Conservation (phyloP, 2,113 vertebrate species). For the Syrrhaptes paradoxus region DNA sequence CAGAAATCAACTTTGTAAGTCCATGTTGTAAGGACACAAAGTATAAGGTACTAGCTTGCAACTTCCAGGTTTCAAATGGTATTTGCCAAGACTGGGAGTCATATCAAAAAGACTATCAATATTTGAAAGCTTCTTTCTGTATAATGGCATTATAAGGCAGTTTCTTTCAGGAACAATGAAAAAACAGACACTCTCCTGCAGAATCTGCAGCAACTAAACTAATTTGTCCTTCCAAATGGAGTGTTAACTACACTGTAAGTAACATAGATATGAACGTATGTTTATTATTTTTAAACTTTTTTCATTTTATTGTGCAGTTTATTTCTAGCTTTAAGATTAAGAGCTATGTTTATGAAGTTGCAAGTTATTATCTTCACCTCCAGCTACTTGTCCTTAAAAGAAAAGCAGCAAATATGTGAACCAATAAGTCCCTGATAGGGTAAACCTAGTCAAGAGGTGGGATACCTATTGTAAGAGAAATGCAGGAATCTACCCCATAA, state of each 20-base stretch:
- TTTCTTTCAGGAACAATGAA: neutral
- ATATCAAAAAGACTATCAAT: neutral
- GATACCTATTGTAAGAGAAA: neutral
- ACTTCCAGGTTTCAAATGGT: neutral
- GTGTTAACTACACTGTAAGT: neutral
- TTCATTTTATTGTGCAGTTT: neutral
- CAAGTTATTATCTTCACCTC: neutral
- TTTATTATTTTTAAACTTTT: neutral
- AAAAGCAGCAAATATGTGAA: neutral
- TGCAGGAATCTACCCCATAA: neutral
- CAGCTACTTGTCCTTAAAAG: neutral
- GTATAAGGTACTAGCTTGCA: neutral
- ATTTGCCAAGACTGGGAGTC: neutral
- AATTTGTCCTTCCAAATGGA: neutral
- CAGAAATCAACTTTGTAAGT: neutral
- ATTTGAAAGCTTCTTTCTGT: neutral
- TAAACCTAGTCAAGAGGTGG: neutral
- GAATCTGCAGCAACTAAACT: neutral
- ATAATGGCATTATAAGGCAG: neutral
- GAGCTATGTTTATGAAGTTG: neutral
- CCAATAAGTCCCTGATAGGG: neutral
- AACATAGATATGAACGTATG: neutral
- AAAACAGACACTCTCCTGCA: neutral
- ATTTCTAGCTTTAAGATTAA: neutral
- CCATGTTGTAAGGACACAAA: neutral